Conservation (phyloP, 2,888 invertebrate species). For the Zonitis immaculata region DNA sequence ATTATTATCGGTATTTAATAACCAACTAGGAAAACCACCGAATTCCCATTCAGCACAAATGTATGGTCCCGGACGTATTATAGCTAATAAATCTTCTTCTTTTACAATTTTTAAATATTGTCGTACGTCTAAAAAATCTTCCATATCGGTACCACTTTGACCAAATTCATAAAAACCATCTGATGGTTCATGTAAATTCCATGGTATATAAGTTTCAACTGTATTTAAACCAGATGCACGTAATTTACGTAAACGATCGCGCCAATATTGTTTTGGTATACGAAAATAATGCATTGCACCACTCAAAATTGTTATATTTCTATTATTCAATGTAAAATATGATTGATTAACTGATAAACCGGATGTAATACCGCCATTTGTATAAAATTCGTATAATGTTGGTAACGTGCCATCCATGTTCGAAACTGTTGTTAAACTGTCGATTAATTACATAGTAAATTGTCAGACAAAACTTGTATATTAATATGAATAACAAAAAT, state of each 20-base stretch:
- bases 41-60: conserved; percentile 82
- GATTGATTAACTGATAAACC: conserved; percentile 36
- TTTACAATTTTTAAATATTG: conserved; percentile 65
- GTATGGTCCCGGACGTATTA: conserved; percentile 80
- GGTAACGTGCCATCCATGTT: too few relatives aligned
- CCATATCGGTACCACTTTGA: conserved; percentile 61
- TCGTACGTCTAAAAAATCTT: conserved; percentile 54
- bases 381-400: conserved; percentile 50
- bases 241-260: conserved; percentile 64
- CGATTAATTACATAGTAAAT: too few relatives aligned
- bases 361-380: conserved; percentile 39
- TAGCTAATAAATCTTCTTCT: conserved; percentile 67
- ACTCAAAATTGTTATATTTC: conserved; percentile 46
- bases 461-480: too few relatives aligned
- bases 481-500: too few relatives aligned
- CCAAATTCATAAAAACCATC: conserved; percentile 55
- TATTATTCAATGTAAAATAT: conserved; percentile 46
- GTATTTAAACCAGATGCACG: conserved; percentile 82
- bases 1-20: conserved; percentile 46
- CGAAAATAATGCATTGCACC: conserved; percentile 80
- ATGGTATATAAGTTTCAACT: conserved; percentile 78
- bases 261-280: conserved; percentile 72
- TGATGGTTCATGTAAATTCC: conserved; percentile 82
- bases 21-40: conserved; percentile 45
- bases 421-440: too few relatives aligned